Evolutionary conservation across 2,888 invertebrate species (phyloP), one percentile per base, ranked within the genome.

Genomic region (Hirtodrosophila histrioides): DNA sequence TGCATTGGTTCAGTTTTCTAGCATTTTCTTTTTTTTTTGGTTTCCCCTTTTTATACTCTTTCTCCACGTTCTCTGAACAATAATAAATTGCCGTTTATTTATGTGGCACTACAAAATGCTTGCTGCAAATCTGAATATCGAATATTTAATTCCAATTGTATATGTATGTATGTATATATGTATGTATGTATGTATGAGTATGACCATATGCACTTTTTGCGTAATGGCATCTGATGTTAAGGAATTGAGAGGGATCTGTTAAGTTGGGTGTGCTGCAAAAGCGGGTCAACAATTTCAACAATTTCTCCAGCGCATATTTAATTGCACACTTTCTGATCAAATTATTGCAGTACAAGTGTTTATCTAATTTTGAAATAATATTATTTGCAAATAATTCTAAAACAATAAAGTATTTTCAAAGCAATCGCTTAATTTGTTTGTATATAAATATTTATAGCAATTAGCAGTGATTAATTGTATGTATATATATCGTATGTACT

Each of bases 41-140:
- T 11, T 12, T 8, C 36, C 23, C 40, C 43, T 36, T 43, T 48
- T n/a, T n/a, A n/a, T 8, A 11, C 17, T 11, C 7, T 17, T 17
- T 17, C 17, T 17, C 17, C 35, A 11, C 46, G 11, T 46, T 57
- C 39, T 3, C 24, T 35, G 55, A 73, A 69, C 67, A 73, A 78
- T 76, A 81, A 81, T 76, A 81, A 81, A 83, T 77, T 69, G 35
- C 46, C 64, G 70, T 65, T 82, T 79, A 79, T 82, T 84, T 75
- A 84, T 84, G 84, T 75, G 76, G 66, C 81, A 58, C 56, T 48
- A 60, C 67, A 54, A 62, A 78, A 79, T 81, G 65, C 66, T 69
- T 24, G 53, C 56, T 55, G 61, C 53, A 65, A 73, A 69, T 69
- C 46, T 46, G 53, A 43, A 51, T 57, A 61, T 39, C 33, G 23